phyloP scores from a whole-genome alignment of 2,888 invertebrate genomes.

The Callimorpha dominula region DNA sequence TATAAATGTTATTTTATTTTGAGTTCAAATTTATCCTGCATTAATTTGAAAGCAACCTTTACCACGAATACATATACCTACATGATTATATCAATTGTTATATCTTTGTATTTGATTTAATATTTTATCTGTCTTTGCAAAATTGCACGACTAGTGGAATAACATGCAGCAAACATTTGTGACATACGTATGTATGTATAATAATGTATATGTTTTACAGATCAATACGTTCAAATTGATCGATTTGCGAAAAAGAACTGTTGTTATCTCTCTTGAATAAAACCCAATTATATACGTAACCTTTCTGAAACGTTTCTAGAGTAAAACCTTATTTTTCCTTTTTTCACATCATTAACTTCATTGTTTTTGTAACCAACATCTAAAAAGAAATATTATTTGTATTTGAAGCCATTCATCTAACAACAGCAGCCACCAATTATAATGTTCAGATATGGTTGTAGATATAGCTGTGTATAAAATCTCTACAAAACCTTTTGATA shows the following conservation, averaged over 20 bases:
- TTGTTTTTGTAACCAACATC: constrained; percentile 25
- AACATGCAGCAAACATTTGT: not conserved
- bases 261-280: not conserved
- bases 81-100: too few species aligned
- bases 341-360: constrained; percentile 22
- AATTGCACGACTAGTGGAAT: too few species aligned
- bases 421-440: constrained; percentile 33
- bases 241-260: not conserved
- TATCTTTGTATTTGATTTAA: too few species aligned
- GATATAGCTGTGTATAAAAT: constrained; percentile 21
- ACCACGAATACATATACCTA: too few species aligned
- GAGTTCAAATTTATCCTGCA: too few species aligned
- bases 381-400: constrained; percentile 20
- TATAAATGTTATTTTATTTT: too few species aligned
- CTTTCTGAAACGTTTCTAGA: not conserved
- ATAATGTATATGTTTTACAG: not conserved
- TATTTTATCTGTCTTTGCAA: too few species aligned
- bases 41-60: too few species aligned
- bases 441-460: constrained; percentile 22
- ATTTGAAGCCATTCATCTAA: constrained; percentile 11
- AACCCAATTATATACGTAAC: constrained; percentile 4
- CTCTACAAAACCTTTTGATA: constrained; percentile 32
- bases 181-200: not conserved
- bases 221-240: not conserved
- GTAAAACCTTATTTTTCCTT: constrained; percentile 5